Conservation (phyloP, 2,113 vertebrate genomes). For the Cephalopterus ornatus region DNA sequence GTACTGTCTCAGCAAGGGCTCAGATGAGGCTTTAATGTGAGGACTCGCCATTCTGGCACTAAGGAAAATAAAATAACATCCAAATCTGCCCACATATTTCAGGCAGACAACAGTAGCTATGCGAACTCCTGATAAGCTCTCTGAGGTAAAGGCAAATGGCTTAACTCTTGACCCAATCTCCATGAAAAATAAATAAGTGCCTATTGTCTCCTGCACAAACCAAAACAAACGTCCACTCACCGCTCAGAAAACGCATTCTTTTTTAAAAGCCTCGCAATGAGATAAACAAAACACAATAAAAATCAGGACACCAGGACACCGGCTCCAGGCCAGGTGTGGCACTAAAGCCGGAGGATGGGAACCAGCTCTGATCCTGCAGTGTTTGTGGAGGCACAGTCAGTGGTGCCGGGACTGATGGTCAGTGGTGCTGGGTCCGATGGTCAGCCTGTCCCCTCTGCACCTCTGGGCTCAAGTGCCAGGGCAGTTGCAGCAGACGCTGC, state of each 20-base stretch:
- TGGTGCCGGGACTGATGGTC: not conserved
- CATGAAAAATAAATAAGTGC: not conserved
- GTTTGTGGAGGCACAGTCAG: not conserved
- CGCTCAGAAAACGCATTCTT: not conserved
- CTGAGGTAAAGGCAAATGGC: not conserved
- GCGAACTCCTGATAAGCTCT: not conserved
- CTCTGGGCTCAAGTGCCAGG: not conserved
- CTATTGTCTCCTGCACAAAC: not conserved
- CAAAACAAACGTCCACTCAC: not conserved
- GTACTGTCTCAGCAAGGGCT: not conserved
- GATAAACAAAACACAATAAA: not conserved
- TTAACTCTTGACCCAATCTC: not conserved
- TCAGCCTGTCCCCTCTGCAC: not conserved
- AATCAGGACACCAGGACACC: no score
- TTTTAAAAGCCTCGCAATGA: not conserved
- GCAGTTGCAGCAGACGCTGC: not conserved
- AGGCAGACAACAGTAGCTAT: not conserved
- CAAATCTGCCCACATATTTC: not conserved
- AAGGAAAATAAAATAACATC: not conserved
- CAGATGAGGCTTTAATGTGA: not conserved
- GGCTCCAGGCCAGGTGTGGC: not conserved
- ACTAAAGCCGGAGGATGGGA: not conserved
- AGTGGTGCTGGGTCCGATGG: not conserved
- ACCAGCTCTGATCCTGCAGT: fast-evolving
- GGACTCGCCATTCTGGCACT: not conserved